Evolutionary conservation across 2,888 invertebrate genomes (phyloP).

Genomic region (Mesoligia furuncula): DNA sequence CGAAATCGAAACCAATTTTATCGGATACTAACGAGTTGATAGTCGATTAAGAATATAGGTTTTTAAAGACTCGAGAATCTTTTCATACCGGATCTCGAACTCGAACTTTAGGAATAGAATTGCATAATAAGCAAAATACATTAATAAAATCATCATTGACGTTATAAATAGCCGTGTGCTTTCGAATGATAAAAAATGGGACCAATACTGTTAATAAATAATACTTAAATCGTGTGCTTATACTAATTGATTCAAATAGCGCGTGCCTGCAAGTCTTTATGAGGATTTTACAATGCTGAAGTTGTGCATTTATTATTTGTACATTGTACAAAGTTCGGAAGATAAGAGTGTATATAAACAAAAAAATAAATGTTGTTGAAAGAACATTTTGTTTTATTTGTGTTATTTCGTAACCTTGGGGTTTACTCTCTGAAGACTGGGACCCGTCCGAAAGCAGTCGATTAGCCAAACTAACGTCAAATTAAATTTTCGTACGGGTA

Average conservation of each 20-base stretch:
- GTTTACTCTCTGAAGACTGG: not conserved
- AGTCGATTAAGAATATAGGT: slow-evolving; percentile 45
- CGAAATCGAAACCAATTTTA: slow-evolving; percentile 37
- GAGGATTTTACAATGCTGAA: slow-evolving; percentile 88
- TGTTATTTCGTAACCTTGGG: slow-evolving; percentile 18
- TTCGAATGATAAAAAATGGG: slow-evolving; percentile 80
- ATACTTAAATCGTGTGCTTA: slow-evolving; percentile 74
- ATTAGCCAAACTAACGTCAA: not conserved
- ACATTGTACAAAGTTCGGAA: slow-evolving; percentile 86
- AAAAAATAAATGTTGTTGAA: slow-evolving; percentile 89
- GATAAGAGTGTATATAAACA: slow-evolving; percentile 85
- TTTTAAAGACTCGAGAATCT: slow-evolving; percentile 51
- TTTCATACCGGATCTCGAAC: slow-evolving; percentile 52
- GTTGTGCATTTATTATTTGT: slow-evolving; percentile 91
- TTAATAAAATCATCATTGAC: slow-evolving; percentile 48
- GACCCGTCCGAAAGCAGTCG: not conserved
- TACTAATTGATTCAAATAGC: slow-evolving; percentile 73
- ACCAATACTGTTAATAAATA: slow-evolving; percentile 80
- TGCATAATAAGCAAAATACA: slow-evolving; percentile 45
- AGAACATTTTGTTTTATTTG: slow-evolving; percentile 67
- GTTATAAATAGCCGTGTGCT: slow-evolving; percentile 67
- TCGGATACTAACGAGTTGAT: slow-evolving; percentile 53
- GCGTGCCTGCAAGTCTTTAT: slow-evolving; percentile 80
- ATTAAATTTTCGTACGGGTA: not conserved
- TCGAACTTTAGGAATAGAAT: slow-evolving; percentile 47